Percentiles rank a stretch among this genome's conserved stretches.
phyloP scores from a whole-genome alignment of 1,140 invertebrate species.

The Procambarus virginalis region DNA sequence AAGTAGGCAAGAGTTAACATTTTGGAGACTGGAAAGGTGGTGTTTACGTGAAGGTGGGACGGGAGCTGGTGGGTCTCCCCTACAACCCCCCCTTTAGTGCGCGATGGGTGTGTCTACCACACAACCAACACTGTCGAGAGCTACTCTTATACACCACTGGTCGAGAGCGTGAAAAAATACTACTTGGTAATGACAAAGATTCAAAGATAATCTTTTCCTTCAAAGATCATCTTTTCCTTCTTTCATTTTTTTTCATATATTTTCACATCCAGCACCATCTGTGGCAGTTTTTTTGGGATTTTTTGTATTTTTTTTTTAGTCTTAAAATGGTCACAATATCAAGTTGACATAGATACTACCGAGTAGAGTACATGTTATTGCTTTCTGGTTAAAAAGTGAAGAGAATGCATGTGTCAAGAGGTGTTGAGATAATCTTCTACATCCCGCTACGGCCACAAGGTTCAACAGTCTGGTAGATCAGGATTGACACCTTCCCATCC shows the following conservation, averaged over 20 bases:
- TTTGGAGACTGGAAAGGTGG: not conserved
- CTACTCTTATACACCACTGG: slow-evolving; percentile 55
- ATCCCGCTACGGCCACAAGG: not conserved
- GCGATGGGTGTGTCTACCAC: slow-evolving; percentile 28
- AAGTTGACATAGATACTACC: slow-evolving; percentile 65
- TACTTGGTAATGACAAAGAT: slow-evolving; percentile 55
- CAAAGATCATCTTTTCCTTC: slow-evolving; percentile 13
- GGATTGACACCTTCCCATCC: slow-evolving; percentile 13
- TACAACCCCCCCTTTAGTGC: not conserved
- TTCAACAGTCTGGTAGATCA: slow-evolving; percentile 17
- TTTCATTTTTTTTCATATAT: slow-evolving; percentile 13
- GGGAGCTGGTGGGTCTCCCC: not conserved
- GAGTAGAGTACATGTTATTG: slow-evolving; percentile 67
- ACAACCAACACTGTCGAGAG: slow-evolving; percentile 58
- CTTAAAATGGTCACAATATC: slow-evolving; percentile 60
- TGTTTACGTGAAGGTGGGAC: not conserved
- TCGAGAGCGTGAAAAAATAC: slow-evolving; percentile 62
- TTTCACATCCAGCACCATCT: slow-evolving; percentile 41
- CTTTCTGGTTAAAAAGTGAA: slow-evolving; percentile 64
- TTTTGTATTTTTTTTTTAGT: slow-evolving; percentile 28
- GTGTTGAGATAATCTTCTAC: not conserved
- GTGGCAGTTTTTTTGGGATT: slow-evolving; percentile 23
- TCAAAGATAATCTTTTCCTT: not conserved
- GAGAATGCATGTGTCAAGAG: not conserved
- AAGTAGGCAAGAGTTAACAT: not conserved